These are phyloP conservation scores for Apamea epomidion DNA, from an alignment of 2,888 invertebrate genomes.

Conservation along the genomic window DNA sequence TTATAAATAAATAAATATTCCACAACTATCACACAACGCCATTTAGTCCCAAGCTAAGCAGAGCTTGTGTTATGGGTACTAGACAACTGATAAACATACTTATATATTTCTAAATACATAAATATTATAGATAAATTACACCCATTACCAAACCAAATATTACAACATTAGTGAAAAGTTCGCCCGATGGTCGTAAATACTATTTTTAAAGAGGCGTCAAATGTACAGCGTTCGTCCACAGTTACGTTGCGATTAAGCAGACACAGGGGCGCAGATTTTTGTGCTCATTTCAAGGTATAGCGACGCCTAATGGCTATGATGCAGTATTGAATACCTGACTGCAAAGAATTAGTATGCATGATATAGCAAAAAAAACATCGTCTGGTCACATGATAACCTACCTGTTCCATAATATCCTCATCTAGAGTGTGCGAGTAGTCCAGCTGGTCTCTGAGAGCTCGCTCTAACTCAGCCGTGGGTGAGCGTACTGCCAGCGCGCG, in stretches of 20 bases:
- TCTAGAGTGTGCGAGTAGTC: conserved; percentile 85
- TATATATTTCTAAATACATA: no score
- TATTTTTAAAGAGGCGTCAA: not conserved
- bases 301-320: not conserved
- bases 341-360: not conserved
- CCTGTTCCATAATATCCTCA: conserved; percentile 86
- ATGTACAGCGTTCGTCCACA: no score
- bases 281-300: not conserved
- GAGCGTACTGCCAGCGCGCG: conserved; percentile 76
- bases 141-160: no score
- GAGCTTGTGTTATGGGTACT: no score
- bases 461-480: conserved; percentile 86
- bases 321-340: not conserved
- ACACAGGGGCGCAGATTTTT: not conserved
- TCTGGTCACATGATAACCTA: not conserved
- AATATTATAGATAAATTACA: no score
- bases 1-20: no score
- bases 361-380: not conserved
- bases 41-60: no score
- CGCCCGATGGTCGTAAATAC: not conserved
- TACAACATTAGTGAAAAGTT: not conserved
- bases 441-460: conserved; percentile 83
- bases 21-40: no score
- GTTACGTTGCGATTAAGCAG: not conserved
- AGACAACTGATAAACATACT: no score